phyloP scores from a whole-genome alignment of 2,113 vertebrate genomes.

The Circaetus cinerascens region DNA sequence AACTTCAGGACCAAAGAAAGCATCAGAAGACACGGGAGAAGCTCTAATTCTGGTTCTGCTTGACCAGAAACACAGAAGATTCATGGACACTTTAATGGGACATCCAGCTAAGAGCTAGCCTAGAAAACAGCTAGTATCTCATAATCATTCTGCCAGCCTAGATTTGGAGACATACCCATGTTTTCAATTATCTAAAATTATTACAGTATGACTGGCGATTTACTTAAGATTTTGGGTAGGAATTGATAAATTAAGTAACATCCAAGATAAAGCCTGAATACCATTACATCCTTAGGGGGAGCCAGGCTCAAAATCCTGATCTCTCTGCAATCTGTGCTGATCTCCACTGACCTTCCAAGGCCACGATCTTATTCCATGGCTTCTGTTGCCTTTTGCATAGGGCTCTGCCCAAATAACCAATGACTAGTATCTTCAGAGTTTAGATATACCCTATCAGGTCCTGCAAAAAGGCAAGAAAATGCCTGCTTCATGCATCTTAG shows the following conservation, averaged over 20 bases:
- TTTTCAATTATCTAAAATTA: not conserved
- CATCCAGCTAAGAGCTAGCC: not conserved
- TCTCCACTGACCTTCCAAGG: not conserved
- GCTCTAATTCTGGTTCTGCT: not conserved
- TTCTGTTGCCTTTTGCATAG: not conserved
- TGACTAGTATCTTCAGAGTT: not conserved
- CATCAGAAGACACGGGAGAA: not conserved
- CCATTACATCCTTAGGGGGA: not conserved
- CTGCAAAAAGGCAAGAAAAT: not conserved
- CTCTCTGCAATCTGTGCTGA: not conserved
- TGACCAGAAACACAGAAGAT: not conserved
- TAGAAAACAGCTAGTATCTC: not conserved
- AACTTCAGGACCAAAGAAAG: not conserved
- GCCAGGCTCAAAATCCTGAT: not conserved
- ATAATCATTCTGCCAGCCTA: not conserved
- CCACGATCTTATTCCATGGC: not conserved
- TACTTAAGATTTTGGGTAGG: not conserved
- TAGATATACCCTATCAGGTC: not conserved
- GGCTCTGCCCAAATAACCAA: not conserved
- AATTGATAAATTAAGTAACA: not conserved
- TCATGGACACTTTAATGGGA: not conserved
- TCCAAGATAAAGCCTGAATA: not conserved
- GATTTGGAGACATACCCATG: not conserved
- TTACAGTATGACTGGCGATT: not conserved
- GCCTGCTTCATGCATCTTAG: not conserved